phyloP scores from a whole-genome alignment of 2,797 vertebrate genomes.

The Serranus cabrilla region DNA sequence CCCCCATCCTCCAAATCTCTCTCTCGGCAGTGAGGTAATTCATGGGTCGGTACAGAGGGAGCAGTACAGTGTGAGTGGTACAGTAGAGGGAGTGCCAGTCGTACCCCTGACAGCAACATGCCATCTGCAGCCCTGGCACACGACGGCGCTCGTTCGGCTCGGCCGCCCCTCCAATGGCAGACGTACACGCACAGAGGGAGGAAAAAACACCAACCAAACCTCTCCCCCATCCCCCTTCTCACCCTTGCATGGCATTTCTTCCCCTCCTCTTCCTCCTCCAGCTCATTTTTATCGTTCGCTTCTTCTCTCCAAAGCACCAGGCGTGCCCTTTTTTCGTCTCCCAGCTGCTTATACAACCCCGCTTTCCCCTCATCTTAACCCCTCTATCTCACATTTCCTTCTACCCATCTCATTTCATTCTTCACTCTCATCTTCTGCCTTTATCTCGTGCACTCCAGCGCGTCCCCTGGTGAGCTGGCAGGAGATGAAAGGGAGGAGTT shows the following conservation, averaged over 20 bases:
- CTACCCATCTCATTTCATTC: slow-evolving; percentile 33
- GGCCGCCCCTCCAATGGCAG: slow-evolving; percentile 55
- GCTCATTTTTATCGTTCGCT: not conserved
- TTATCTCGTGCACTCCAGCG: slow-evolving; percentile 49
- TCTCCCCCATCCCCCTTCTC: slow-evolving; percentile 43
- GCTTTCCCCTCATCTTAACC: slow-evolving; percentile 25
- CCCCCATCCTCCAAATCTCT: slow-evolving; percentile 34
- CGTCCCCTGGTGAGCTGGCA: slow-evolving; percentile 66
- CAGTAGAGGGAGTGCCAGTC: slow-evolving; percentile 77
- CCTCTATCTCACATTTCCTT: slow-evolving; percentile 47
- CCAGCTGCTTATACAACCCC: slow-evolving; percentile 25
- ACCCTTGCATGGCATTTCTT: slow-evolving; percentile 39
- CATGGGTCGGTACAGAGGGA: not conserved
- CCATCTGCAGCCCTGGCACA: slow-evolving; percentile 85
- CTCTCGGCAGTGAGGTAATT: slow-evolving; percentile 39
- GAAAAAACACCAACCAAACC: slow-evolving; percentile 49
- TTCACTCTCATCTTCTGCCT: slow-evolving; percentile 24
- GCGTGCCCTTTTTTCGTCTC: slow-evolving; percentile 17
- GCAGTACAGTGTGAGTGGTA: slow-evolving; percentile 66
- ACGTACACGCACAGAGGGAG: slow-evolving; percentile 44
- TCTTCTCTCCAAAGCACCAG: slow-evolving; percentile 19
- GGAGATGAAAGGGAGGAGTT: slow-evolving; percentile 67
- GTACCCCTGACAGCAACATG: slow-evolving; percentile 70
- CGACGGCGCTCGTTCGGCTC: slow-evolving; percentile 35
- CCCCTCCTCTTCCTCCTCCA: slow-evolving; percentile 26